These are phyloP conservation scores for Phasianus colchicus DNA, from an alignment of 2,113 vertebrate genomes.

Conservation along the genomic window DNA sequence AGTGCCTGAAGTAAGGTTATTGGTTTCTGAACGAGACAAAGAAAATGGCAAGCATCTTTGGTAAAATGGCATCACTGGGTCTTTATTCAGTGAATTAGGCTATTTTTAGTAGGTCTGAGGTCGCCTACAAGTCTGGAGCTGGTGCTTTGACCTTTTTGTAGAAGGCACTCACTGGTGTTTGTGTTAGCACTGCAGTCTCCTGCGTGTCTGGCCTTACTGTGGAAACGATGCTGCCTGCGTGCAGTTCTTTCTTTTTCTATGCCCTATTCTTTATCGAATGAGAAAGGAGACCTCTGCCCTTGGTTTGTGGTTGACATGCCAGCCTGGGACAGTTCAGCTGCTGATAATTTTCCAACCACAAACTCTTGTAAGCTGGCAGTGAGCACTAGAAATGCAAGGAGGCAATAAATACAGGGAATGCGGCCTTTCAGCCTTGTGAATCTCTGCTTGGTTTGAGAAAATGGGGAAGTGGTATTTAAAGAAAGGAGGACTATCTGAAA, in stretches of 20 bases:
- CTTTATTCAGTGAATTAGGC: background rate
- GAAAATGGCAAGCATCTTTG: background rate
- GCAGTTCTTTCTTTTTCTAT: background rate
- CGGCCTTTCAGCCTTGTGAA: background rate
- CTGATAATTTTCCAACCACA: constrained; percentile 60
- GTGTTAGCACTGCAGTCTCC: constrained; percentile 10
- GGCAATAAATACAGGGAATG: background rate
- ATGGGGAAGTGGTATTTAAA: background rate
- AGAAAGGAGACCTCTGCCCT: constrained; percentile 40
- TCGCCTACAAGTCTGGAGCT: constrained; percentile 39
- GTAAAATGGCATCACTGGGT: constrained; percentile 24
- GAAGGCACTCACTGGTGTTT: constrained; percentile 36
- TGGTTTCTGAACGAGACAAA: background rate
- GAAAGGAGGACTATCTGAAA: background rate
- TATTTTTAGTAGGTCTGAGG: constrained; percentile 52
- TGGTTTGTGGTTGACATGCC: background rate
- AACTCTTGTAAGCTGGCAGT: constrained; percentile 40
- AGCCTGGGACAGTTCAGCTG: constrained; percentile 8
- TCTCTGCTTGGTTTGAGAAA: background rate
- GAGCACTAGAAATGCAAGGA: constrained; percentile 19
- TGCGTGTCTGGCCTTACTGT: background rate
- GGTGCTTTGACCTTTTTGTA: constrained; percentile 49
- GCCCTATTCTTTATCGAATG: constrained; percentile 26
- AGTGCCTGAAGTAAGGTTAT: background rate
- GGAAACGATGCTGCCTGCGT: background rate